These are phyloP conservation scores for Hiodon tergisus DNA, from an alignment of 2,113 vertebrate species.

Conservation along the genomic window DNA sequence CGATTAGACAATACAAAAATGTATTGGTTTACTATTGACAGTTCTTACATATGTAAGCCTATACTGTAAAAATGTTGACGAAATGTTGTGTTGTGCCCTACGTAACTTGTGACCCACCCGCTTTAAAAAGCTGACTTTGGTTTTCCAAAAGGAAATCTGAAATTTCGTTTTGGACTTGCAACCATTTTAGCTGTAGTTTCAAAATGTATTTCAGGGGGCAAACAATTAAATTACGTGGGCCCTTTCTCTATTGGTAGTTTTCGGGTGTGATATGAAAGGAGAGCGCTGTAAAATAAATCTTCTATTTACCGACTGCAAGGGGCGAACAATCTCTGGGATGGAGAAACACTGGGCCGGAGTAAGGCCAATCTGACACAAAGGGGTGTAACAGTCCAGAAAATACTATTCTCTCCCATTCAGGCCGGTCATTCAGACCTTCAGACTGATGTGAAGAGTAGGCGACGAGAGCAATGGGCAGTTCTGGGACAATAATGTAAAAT, in stretches of 20 bases:
- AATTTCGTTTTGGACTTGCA: conserved; percentile 24
- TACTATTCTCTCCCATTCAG: conserved; percentile 64
- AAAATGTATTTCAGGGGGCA: conserved; percentile 39
- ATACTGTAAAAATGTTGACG: no score
- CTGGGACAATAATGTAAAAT: conserved; percentile 20
- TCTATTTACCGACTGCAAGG: conserved; percentile 57
- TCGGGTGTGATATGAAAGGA: conserved; percentile 64
- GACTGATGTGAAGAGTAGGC: conserved; percentile 30
- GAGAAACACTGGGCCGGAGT: conserved; percentile 54
- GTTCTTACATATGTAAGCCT: no score
- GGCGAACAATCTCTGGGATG: conserved; percentile 60
- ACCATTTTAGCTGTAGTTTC: conserved; percentile 46
- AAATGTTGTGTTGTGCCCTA: neutral
- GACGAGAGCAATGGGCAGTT: conserved; percentile 35
- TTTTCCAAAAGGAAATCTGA: conserved; percentile 26
- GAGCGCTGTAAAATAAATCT: conserved; percentile 67
- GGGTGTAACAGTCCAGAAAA: conserved; percentile 75
- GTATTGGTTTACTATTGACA: neutral
- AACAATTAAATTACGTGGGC: conserved; percentile 51
- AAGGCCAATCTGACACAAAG: conserved; percentile 65
- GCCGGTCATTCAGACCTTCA: conserved; percentile 53
- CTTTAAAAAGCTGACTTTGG: conserved; percentile 33
- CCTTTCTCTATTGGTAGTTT: conserved; percentile 53
- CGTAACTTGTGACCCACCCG: neutral
- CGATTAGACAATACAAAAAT: neutral